phyloP scores from a whole-genome alignment of 2,888 invertebrate species.

The Cryptus viduatorius region DNA sequence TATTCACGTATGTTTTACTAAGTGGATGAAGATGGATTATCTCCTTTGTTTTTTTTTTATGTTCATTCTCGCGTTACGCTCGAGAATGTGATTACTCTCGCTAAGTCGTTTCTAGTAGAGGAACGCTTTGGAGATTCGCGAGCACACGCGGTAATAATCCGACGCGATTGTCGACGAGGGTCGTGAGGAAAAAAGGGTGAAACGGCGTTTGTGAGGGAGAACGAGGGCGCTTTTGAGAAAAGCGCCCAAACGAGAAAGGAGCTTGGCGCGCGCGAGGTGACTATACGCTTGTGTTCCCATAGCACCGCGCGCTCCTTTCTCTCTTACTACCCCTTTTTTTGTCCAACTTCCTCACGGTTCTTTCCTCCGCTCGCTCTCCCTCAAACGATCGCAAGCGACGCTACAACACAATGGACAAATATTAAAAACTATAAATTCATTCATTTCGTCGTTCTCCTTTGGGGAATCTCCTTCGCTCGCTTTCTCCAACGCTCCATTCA shows the following conservation, averaged over 20 bases:
- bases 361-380: constrained; percentile 3
- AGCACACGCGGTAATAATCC: constrained; percentile 61
- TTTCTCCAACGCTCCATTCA: constrained; percentile 35
- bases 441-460: constrained; percentile 66
- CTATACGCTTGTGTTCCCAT: constrained; percentile 15
- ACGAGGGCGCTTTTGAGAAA: constrained; percentile 28
- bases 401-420: constrained; percentile 74
- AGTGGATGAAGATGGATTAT: constrained; percentile 48
- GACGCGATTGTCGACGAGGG: constrained; percentile 52
- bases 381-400: constrained; percentile 32
- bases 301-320: constrained; percentile 28
- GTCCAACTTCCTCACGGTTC: constrained; percentile 5
- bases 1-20: constrained; percentile 10
- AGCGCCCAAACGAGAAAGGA: constrained; percentile 56
- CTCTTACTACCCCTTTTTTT: constrained; percentile 36
- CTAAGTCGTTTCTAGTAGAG: constrained; percentile 27
- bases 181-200: constrained; percentile 43
- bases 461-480: constrained; percentile 42
- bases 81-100: constrained; percentile 41
- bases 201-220: not conserved
- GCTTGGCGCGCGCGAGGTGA: constrained; percentile 33
- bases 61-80: not conserved
- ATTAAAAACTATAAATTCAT: constrained; percentile 79
- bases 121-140: constrained; percentile 8
- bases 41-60: not conserved